Conservation (phyloP, 2,113 vertebrate genomes). For the Panurus biarmicus region DNA sequence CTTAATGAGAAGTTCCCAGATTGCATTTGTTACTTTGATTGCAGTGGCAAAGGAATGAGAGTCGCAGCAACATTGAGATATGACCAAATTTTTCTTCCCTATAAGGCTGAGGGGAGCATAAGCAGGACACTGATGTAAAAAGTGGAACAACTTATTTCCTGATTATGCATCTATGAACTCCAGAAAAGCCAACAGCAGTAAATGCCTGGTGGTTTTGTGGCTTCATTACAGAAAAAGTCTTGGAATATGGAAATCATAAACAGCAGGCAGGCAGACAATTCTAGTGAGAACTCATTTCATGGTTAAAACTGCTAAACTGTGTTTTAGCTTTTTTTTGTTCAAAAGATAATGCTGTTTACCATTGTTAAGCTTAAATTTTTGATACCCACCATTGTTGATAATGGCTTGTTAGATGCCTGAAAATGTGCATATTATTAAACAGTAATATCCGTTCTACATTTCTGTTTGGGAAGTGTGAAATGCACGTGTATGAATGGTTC, state of each 20-base stretch:
- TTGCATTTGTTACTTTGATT: not conserved
- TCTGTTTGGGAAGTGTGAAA: conserved; percentile 7
- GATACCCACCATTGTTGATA: conserved; percentile 1
- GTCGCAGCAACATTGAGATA: not conserved
- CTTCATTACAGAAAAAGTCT: conserved; percentile 40
- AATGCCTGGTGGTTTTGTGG: conserved; percentile 31
- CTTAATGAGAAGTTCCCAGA: not conserved
- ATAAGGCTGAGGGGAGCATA: not conserved
- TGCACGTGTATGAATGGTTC: not conserved
- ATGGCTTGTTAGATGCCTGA: conserved; percentile 27
- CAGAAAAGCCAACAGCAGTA: not conserved
- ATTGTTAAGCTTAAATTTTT: not conserved
- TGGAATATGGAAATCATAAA: conserved; percentile 27
- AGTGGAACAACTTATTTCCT: not conserved
- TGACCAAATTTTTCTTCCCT: conserved; percentile 38
- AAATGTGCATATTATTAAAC: conserved; percentile 5
- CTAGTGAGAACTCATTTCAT: not conserved
- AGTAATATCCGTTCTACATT: not conserved
- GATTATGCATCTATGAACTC: not conserved
- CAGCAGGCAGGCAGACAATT: not conserved
- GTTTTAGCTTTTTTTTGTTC: conserved; percentile 32
- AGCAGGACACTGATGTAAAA: not conserved
- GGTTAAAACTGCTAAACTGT: not conserved
- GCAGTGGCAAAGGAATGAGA: not conserved
- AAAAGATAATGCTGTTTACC: not conserved